phyloP scores from a whole-genome alignment of 1,140 invertebrate species.

The Aricia agestis region DNA sequence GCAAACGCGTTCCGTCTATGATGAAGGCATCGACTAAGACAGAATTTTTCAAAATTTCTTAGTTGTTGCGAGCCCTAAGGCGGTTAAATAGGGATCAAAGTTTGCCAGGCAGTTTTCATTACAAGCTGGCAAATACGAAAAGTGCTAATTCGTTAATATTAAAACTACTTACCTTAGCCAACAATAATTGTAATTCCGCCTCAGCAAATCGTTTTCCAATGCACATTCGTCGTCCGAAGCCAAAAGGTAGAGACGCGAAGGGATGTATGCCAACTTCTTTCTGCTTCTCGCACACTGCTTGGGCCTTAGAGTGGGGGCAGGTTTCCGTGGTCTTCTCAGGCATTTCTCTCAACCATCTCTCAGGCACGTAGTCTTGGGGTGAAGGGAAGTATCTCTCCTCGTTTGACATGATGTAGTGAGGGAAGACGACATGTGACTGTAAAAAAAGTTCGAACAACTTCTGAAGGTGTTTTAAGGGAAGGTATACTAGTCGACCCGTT shows the following conservation, averaged over 20 bases:
- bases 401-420: conserved; percentile 88
- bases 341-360: conserved; percentile 82
- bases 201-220: conserved; percentile 89
- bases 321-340: conserved; percentile 16
- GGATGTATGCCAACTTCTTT: conserved; percentile 77
- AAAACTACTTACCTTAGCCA: conserved; percentile 70
- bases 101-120: too few species aligned
- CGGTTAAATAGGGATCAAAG: too few species aligned
- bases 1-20: neutral
- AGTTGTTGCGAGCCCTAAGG: too few species aligned
- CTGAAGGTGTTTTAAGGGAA: neutral
- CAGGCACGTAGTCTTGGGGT: conserved; percentile 83
- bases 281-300: conserved; percentile 35
- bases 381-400: conserved; percentile 81
- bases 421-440: conserved; percentile 89
- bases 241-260: conserved; percentile 88
- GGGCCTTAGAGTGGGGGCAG: conserved; percentile 33
- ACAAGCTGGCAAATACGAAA: too few species aligned
- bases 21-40: too few species aligned
- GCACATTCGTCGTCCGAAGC: conserved; percentile 89
- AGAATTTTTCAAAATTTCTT: too few species aligned
- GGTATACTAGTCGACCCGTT: too few species aligned
- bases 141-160: too few species aligned
- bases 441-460: conserved; percentile 30
- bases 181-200: conserved; percentile 84